Conservation (phyloP, 2,888 invertebrate species). For the Lycaena phlaeas region DNA sequence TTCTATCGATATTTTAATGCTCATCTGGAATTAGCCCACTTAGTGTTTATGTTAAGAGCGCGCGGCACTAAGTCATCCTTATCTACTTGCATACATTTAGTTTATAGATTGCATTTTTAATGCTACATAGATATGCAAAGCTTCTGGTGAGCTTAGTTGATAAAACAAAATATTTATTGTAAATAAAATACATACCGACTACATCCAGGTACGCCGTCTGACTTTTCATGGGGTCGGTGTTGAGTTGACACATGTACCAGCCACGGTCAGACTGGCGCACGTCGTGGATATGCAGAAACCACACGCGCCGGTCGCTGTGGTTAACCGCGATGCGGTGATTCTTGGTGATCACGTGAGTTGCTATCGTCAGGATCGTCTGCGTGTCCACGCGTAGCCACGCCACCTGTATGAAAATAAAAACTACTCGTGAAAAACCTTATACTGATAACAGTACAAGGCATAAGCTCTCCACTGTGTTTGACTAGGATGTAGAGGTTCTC, state of each 20-base stretch:
- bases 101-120: no score
- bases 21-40: no score
- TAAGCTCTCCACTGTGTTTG: no score
- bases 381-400: slow-evolving; percentile 94
- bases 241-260: slow-evolving; percentile 95
- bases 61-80: no score
- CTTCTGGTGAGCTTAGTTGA: no score
- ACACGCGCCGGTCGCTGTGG: slow-evolving; percentile 87
- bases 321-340: slow-evolving; percentile 90
- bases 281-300: slow-evolving; percentile 90
- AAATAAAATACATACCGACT: slow-evolving; percentile 74
- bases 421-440: neutral
- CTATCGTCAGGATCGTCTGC: slow-evolving; percentile 92
- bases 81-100: no score
- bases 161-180: no score
- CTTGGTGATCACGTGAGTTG: slow-evolving; percentile 91
- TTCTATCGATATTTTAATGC: no score
- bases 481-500: no score
- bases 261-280: slow-evolving; percentile 88
- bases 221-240: slow-evolving; percentile 94
- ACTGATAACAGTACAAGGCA: no score
- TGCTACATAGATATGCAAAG: no score
- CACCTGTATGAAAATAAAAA: slow-evolving; percentile 69
- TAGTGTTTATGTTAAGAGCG: no score
- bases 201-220: slow-evolving; percentile 91